Conservation (phyloP, 2,797 vertebrate genomes). For the Gobionotothen gibberifrons region DNA sequence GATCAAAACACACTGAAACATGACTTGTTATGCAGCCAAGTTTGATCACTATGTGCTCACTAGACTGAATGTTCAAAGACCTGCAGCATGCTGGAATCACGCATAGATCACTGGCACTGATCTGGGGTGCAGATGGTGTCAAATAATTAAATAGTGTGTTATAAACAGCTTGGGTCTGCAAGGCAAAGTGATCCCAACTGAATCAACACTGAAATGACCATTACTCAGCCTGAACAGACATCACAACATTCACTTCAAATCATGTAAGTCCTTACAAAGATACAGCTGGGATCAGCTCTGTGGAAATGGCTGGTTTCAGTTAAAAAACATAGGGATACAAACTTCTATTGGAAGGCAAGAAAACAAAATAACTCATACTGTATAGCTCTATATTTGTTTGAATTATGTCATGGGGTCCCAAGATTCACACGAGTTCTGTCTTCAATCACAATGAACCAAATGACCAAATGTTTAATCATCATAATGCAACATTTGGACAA, state of each 20-base stretch:
- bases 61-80: slow-evolving; percentile 24
- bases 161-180: slow-evolving; percentile 34
- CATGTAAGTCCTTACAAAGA: slow-evolving; percentile 7
- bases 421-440: not conserved
- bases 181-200: slow-evolving; percentile 45
- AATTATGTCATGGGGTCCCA: not conserved
- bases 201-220: slow-evolving; percentile 50
- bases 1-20: not conserved
- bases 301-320: slow-evolving; percentile 15
- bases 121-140: slow-evolving; percentile 39
- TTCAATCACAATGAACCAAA: slow-evolving; percentile 9
- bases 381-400: not conserved
- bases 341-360: slow-evolving; percentile 16
- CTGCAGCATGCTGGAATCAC: slow-evolving; percentile 29
- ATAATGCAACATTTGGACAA: slow-evolving; percentile 25
- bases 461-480: slow-evolving; percentile 1
- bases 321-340: slow-evolving; percentile 11
- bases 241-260: slow-evolving; percentile 42
- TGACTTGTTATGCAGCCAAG: not conserved
- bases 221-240: slow-evolving; percentile 36
- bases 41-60: slow-evolving; percentile 2
- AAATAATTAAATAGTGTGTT: slow-evolving; percentile 32
- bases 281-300: not conserved
- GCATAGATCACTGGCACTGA: slow-evolving; percentile 29
- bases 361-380: not conserved